Evolutionary conservation across 2,113 vertebrate genomes (phyloP).

Genomic region (Hemicordylus capensis): DNA sequence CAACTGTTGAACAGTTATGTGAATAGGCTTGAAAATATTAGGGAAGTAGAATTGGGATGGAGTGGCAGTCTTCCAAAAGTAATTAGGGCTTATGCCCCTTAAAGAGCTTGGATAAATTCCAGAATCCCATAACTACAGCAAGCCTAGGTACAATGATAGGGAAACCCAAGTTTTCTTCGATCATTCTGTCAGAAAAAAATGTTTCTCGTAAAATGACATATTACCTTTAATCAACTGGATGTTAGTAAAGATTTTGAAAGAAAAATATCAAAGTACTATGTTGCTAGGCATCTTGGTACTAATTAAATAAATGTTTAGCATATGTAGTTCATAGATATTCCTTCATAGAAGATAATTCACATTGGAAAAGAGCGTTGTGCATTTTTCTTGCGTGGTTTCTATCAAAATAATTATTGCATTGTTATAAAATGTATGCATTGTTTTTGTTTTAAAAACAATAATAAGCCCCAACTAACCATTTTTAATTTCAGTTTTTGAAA

Average conservation of each 20-base stretch:
- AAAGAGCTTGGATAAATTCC: background rate
- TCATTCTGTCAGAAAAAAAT: background rate
- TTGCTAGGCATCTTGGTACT: background rate
- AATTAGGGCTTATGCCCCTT: background rate
- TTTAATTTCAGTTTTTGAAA: background rate
- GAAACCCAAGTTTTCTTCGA: background rate
- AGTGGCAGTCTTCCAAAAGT: background rate
- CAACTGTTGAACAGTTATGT: too few relatives aligned
- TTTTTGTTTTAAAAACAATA: background rate
- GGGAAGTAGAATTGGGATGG: background rate
- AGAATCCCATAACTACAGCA: background rate
- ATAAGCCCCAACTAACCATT: background rate
- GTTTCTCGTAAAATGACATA: background rate
- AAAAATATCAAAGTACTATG: rapidly evolving
- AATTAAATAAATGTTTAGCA: background rate
- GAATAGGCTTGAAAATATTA: too few relatives aligned
- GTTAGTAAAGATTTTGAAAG: constrained; percentile 15
- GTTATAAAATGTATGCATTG: background rate
- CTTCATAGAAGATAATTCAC: rapidly evolving
- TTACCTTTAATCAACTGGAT: background rate
- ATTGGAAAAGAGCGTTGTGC: background rate
- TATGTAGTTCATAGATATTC: background rate
- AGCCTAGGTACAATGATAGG: background rate
- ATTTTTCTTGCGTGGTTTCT: constrained; percentile 51
- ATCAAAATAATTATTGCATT: background rate